phyloP scores from a whole-genome alignment of 2,113 vertebrate genomes.

The Prolemur simus region DNA sequence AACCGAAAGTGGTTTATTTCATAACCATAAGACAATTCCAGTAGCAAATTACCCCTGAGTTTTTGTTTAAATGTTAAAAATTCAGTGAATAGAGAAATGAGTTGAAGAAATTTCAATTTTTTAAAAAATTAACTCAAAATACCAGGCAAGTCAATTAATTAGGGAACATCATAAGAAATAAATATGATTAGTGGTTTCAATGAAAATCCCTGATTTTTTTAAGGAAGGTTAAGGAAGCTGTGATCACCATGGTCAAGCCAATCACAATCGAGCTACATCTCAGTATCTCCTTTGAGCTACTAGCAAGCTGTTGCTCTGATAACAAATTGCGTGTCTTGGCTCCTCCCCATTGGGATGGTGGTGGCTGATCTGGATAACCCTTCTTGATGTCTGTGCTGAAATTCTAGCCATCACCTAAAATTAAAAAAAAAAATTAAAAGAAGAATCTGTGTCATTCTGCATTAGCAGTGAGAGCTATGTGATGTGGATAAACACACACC shows the following conservation, averaged over 20 bases:
- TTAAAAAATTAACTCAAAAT: slow-evolving; percentile 1
- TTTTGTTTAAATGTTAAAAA: background rate
- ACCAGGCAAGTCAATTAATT: background rate
- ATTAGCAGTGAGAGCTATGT: background rate
- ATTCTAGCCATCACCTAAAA: background rate
- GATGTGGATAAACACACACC: background rate
- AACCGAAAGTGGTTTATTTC: background rate
- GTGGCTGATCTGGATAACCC: background rate
- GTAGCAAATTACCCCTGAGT: background rate
- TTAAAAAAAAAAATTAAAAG: background rate
- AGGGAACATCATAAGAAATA: background rate
- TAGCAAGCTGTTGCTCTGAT: background rate
- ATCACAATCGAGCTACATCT: background rate
- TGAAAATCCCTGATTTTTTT: background rate
- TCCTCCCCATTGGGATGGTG: background rate
- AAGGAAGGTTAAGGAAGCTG: background rate
- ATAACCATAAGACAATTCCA: background rate
- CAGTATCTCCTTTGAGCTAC: background rate
- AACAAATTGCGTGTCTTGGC: background rate
- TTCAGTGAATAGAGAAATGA: background rate
- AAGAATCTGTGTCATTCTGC: background rate
- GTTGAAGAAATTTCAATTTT: background rate
- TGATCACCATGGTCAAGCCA: background rate
- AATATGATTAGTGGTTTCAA: background rate
- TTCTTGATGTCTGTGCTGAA: background rate